Evolutionary conservation across 2,113 vertebrate genomes (phyloP).

Genomic region (Nyctibius bracteatus): DNA sequence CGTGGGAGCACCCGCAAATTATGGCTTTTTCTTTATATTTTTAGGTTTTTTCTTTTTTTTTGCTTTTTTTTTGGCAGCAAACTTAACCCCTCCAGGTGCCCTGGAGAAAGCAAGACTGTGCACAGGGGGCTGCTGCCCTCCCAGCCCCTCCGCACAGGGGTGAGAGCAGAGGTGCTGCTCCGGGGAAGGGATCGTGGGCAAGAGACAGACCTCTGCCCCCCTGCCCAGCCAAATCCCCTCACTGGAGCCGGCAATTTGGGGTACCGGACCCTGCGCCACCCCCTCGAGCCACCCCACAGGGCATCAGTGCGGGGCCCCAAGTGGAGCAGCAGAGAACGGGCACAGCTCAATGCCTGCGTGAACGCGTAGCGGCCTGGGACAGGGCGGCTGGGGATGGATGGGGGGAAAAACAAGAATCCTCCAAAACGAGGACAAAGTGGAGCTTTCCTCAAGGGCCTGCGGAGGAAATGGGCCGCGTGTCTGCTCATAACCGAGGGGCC

Average conservation of each 20-base stretch:
- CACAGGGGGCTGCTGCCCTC: background rate
- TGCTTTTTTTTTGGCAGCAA: conserved; percentile 11
- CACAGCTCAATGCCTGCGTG: conserved; percentile 35
- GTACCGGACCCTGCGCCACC: background rate
- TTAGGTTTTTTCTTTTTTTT: background rate
- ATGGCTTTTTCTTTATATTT: conserved; percentile 45
- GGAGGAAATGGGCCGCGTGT: background rate
- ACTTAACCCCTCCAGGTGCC: background rate
- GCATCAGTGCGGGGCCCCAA: accelerated
- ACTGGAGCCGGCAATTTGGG: background rate
- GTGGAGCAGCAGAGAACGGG: background rate
- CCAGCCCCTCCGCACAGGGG: background rate
- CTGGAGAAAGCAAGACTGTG: background rate
- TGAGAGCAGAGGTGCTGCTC: background rate
- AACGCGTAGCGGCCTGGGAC: background rate
- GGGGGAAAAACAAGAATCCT: conserved; percentile 41
- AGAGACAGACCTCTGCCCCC: background rate
- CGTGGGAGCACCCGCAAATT: background rate
- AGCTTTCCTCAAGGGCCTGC: conserved; percentile 40
- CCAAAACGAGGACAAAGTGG: conserved; percentile 61
- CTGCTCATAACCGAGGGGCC: background rate
- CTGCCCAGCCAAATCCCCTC: background rate
- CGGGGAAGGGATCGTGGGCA: background rate
- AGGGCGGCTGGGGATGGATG: accelerated
- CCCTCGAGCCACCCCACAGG: background rate